A percentile compares a stretch with the other conserved stretches of the same genome.
Conservation (phyloP, 2,888 invertebrate species). For the Euzophera pinguis region DNA sequence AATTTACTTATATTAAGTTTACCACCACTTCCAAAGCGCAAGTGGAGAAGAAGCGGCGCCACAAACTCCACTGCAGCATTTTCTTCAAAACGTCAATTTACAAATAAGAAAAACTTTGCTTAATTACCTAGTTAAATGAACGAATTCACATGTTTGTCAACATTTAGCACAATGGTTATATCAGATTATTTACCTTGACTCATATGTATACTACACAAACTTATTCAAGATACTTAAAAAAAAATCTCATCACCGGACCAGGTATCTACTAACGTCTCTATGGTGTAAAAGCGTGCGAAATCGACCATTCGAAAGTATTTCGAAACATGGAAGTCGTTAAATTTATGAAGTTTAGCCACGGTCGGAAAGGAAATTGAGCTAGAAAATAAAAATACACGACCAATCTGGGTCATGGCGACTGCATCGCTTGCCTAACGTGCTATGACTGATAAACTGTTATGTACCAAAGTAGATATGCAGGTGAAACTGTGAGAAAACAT, state of each 20-base stretch:
- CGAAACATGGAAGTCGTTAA: constrained; percentile 59
- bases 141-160: too few relatives aligned
- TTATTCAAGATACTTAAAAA: neutral
- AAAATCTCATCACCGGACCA: neutral
- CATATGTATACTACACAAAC: too few relatives aligned
- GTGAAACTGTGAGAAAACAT: constrained; percentile 27
- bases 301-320: constrained; percentile 55
- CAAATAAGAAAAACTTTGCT: too few relatives aligned
- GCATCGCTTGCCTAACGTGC: constrained; percentile 45
- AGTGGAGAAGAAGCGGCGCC: too few relatives aligned
- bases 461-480: constrained; percentile 24
- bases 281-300: constrained; percentile 54
- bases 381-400: constrained; percentile 58
- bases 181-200: too few relatives aligned
- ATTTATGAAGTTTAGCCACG: constrained; percentile 59
- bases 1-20: too few relatives aligned
- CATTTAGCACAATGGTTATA: too few relatives aligned
- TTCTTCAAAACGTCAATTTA: too few relatives aligned
- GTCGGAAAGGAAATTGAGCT: constrained; percentile 64
- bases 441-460: constrained; percentile 30
- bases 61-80: too few relatives aligned
- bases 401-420: constrained; percentile 58
- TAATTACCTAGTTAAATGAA: too few relatives aligned
- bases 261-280: neutral
- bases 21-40: too few relatives aligned